Evolutionary conservation across 1,140 invertebrate genomes (phyloP), one percentile per base, ranked within the genome.

Genomic region (Spodoptera frugiperda): DNA sequence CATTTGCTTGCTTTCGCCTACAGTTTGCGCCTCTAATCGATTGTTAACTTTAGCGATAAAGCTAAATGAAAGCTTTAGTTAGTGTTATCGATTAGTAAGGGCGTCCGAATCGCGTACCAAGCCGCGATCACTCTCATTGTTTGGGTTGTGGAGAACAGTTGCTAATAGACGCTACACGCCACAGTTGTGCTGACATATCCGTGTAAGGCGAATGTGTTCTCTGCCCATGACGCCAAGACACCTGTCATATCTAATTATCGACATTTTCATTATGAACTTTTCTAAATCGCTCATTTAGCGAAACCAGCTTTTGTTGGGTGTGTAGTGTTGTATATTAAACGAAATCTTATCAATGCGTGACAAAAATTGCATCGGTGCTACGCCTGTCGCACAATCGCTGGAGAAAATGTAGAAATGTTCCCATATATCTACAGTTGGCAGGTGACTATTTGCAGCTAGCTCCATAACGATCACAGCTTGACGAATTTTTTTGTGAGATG

Each of bases 81-180:
- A 78, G 63, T 76, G 51, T 72, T 91, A 93, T 93, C 87, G 91
- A 93, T 93, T 87, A 85, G 82, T 59, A 77, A 84, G 78, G 81
- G 76, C 78, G 81, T 76, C 83, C 83, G 77, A 83, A 84, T 80
- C 84, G 85, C 88, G 92, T 93, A 90, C 90, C 92, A 91, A 84
- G 82, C 85, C 77, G 91, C 87, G 91, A 93, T 85, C 86, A 89
- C 91, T 82, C 92, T 86, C 86, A 92, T 91, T 93, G 92, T 93
- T 93, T 92, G 90, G 86, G 85, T 85, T 78, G 83, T 79, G 86
- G 88, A 86, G 85, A 87, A 84, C 85, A 70, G 90, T 89, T 90
- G 90, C 91, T 84, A 90, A 87, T 89, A 80, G 87, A 91, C 85
- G 81, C 86, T 39, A 39, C 81, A 44, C 67, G n/a, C 53, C 77